A percentile compares a stretch with the other conserved stretches of the same genome.
Evolutionary conservation across 2,113 vertebrate species (phyloP).

Genomic region (Rhinichthys klamathensis): DNA sequence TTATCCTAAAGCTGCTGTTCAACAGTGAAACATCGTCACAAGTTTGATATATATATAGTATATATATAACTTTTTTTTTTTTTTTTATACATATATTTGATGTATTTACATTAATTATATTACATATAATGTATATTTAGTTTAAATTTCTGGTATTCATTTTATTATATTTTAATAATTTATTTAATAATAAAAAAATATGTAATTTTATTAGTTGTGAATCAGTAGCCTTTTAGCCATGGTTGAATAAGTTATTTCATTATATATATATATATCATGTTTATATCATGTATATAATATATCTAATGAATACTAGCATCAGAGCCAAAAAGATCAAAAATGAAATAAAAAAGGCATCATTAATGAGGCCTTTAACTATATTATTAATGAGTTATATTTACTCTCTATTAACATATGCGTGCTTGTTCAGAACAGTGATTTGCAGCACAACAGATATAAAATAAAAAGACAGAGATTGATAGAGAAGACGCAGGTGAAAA

Average conservation of each 20-base stretch:
- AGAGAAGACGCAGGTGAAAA: not conserved
- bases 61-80: no score
- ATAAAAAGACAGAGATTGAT: not conserved
- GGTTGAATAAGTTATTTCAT: no score
- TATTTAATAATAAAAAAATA: no score
- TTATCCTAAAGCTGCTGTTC: not conserved
- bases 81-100: no score
- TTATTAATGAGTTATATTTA: not conserved
- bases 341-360: not conserved
- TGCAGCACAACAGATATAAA: not conserved
- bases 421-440: not conserved
- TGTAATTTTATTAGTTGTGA: no score
- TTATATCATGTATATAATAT: no score
- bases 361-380: not conserved
- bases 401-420: not conserved
- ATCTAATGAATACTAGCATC: not conserved
- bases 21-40: not conserved
- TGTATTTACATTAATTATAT: no score
- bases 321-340: not conserved
- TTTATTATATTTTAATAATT: no score
- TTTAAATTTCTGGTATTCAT: no score
- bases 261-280: no score
- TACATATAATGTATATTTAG: no score
- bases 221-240: no score
- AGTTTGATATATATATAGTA: not conserved